Evolutionary conservation across 2,888 invertebrate genomes (phyloP).

Genomic region (Sympetrum striolatum): DNA sequence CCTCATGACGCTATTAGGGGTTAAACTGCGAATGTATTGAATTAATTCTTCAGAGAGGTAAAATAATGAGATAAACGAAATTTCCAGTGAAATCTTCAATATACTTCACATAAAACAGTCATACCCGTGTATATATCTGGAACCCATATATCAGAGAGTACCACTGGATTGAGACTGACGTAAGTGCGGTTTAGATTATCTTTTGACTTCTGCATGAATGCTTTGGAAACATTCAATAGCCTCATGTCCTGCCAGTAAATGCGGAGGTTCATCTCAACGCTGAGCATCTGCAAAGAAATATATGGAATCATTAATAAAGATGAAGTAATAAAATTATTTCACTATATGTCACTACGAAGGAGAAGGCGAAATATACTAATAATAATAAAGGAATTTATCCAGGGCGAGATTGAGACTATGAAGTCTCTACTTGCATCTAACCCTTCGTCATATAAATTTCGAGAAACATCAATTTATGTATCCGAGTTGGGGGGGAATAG

Average conservation of each 20-base stretch:
- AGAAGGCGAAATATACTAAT: too few species aligned
- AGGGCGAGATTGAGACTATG: too few species aligned
- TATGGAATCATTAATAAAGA: background rate
- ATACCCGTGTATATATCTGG: constrained; percentile 52
- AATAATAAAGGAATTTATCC: too few species aligned
- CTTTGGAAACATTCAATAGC: constrained; percentile 38
- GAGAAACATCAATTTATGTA: too few species aligned
- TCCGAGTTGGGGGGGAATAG: too few species aligned
- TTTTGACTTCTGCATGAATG: constrained; percentile 40
- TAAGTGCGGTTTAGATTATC: constrained; percentile 49
- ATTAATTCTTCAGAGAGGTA: too few species aligned
- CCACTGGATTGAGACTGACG: constrained; percentile 51
- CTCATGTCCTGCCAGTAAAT: constrained; percentile 53
- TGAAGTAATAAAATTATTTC: background rate
- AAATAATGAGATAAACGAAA: background rate
- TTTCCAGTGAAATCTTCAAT: too few species aligned
- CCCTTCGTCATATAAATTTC: too few species aligned
- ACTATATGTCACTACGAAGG: background rate
- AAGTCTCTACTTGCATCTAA: too few species aligned
- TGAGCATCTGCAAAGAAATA: constrained; percentile 50
- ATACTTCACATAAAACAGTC: background rate
- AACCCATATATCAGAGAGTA: constrained; percentile 52
- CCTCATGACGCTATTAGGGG: too few species aligned
- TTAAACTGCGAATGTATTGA: too few species aligned
- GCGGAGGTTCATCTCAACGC: constrained; percentile 52